phyloP scores from a whole-genome alignment of 2,113 vertebrate genomes.

The Panthera leo region DNA sequence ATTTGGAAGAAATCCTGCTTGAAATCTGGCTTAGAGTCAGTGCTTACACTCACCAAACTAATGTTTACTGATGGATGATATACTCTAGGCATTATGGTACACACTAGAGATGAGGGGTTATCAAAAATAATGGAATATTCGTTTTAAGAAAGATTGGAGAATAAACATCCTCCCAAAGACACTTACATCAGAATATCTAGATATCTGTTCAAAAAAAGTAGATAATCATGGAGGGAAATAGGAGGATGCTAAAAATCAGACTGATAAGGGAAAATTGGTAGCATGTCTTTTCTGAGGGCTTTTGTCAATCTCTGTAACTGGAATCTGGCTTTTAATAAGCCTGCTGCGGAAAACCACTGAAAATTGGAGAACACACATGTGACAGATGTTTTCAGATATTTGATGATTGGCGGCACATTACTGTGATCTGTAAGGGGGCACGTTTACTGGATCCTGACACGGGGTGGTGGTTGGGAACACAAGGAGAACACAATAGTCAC shows the following conservation, averaged over 20 bases:
- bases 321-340: background rate
- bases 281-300: background rate
- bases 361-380: background rate
- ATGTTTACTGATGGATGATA: background rate
- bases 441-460: background rate
- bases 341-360: background rate
- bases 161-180: background rate
- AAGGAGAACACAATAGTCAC: background rate
- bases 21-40: background rate
- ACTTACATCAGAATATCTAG: background rate
- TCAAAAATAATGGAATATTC: background rate
- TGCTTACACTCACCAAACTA: background rate
- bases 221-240: background rate
- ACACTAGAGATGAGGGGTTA: background rate
- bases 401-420: fast-evolving
- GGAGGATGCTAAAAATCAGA: background rate
- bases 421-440: background rate
- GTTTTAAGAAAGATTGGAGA: background rate
- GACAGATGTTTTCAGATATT: background rate
- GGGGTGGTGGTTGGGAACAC: background rate
- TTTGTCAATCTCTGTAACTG: background rate
- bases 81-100: background rate
- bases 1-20: background rate
- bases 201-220: background rate
- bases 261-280: background rate